A percentile compares a stretch with the other conserved stretches of the same genome.
These are phyloP conservation scores for Drosophila watanabei DNA, from an alignment of 1,140 invertebrate species.

Conservation along the genomic window DNA sequence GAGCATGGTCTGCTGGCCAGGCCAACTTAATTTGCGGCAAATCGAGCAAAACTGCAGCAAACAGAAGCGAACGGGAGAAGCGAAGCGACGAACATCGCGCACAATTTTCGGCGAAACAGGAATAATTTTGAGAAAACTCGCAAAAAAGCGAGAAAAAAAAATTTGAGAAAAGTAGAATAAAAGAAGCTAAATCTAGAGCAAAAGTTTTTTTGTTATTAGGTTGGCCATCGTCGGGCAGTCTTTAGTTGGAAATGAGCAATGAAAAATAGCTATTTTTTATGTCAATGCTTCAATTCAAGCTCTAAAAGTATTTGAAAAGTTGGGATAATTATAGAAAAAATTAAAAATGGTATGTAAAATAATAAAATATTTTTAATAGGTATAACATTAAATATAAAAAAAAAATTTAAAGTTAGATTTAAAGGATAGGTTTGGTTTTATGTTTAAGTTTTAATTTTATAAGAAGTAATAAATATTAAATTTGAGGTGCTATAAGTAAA, in stretches of 20 bases:
- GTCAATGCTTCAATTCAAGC: not conserved
- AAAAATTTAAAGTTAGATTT: not conserved
- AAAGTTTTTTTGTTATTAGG: conserved; percentile 43
- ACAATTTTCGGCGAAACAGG: conserved; percentile 27
- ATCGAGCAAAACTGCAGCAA: conserved; percentile 77
- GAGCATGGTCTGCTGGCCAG: conserved; percentile 68
- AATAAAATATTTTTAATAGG: not conserved
- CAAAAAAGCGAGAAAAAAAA: not conserved
- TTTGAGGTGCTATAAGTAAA: not conserved
- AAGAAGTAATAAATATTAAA: not conserved
- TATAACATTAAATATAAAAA: not conserved
- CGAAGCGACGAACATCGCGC: conserved; percentile 5
- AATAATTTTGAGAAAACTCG: conserved; percentile 27
- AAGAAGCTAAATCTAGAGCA: conserved; percentile 26
- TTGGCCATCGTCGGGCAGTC: not conserved
- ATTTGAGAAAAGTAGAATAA: not conserved
- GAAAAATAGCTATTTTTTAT: not conserved
- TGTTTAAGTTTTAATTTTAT: not conserved
- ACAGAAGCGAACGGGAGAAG: conserved; percentile 54
- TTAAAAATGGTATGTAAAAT: not conserved
- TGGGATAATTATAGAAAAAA: not conserved
- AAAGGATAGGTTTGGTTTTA: no score
- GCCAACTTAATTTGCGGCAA: conserved; percentile 81
- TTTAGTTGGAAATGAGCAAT: not conserved
- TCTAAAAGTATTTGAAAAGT: not conserved